Conservation (phyloP, 2,888 invertebrate genomes). For the Girardia tigrina region DNA sequence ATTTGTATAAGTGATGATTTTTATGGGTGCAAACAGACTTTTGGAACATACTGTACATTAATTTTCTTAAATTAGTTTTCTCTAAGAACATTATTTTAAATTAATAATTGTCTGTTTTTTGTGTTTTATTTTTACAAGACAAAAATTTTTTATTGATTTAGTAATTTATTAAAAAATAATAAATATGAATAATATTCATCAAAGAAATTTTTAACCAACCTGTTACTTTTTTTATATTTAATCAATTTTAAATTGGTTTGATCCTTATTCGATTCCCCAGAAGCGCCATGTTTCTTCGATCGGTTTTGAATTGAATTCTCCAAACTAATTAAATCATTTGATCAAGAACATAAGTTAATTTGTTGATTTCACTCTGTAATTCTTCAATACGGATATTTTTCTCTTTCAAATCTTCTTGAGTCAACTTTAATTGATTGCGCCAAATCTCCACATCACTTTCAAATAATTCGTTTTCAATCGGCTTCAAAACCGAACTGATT, state of each 20-base stretch:
- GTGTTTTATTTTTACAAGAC: no score
- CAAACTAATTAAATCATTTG: background rate
- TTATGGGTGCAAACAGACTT: no score
- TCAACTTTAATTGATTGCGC: constrained; percentile 23
- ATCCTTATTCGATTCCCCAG: background rate
- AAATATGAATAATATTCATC: no score
- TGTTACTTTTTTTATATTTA: constrained; percentile 19
- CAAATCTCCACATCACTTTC: background rate
- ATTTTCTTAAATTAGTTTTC: no score
- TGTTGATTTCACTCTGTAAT: constrained; percentile 3
- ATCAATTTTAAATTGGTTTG: constrained; percentile 2
- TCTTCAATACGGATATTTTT: constrained; percentile 3
- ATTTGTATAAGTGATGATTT: no score
- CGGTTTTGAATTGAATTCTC: constrained; percentile 5
- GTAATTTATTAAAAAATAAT: no score
- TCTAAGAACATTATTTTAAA: no score
- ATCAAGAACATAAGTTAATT: constrained; percentile 1
- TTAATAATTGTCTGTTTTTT: no score
- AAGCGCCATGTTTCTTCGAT: background rate
- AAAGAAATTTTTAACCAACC: no score
- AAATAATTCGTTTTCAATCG: background rate
- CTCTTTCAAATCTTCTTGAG: constrained; percentile 1
- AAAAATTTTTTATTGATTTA: no score
- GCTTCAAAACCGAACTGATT: background rate
- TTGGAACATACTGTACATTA: no score